These are phyloP conservation scores for Melieria crassipennis DNA, from an alignment of 2,888 invertebrate genomes.

Conservation along the genomic window DNA sequence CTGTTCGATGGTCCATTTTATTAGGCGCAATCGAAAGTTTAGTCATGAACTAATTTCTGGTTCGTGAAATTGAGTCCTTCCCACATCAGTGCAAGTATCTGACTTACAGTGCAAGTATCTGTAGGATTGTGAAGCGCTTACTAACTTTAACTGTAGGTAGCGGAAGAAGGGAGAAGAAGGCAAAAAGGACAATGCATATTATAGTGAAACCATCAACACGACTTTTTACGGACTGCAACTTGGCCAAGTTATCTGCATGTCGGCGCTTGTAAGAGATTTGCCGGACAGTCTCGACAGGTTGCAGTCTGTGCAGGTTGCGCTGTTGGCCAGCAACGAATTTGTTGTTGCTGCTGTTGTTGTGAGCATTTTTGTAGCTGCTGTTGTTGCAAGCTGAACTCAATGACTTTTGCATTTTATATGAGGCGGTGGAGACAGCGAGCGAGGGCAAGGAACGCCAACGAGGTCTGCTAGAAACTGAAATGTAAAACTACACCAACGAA, in stretches of 20 bases:
- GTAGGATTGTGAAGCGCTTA: neutral
- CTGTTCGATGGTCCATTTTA: too few relatives aligned
- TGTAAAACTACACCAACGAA: too few relatives aligned
- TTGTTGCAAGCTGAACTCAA: slow-evolving; percentile 48
- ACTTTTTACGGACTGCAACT: slow-evolving; percentile 48
- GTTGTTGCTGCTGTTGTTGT: slow-evolving; percentile 14
- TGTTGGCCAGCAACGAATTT: neutral
- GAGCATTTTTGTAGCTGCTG: slow-evolving; percentile 15
- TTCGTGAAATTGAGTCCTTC: too few relatives aligned
- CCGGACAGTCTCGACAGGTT: too few relatives aligned
- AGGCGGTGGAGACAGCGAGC: slow-evolving; percentile 17
- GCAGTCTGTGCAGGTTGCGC: too few relatives aligned
- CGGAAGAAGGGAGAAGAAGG: slow-evolving; percentile 11
- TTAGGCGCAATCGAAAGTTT: neutral
- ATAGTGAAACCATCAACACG: slow-evolving; percentile 60
- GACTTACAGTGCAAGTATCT: too few relatives aligned
- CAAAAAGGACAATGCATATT: slow-evolving; percentile 58
- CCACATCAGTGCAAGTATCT: too few relatives aligned
- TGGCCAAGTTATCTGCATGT: slow-evolving; percentile 8
- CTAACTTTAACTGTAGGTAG: neutral
- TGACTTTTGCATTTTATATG: slow-evolving; percentile 59
- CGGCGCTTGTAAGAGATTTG: neutral
- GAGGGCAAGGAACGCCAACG: neutral
- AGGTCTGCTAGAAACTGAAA: too few relatives aligned
- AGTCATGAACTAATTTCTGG: too few relatives aligned